Evolutionary conservation across 2,888 invertebrate genomes (phyloP), one percentile per base, ranked within the genome.

Genomic region (Rhingia campestris): DNA sequence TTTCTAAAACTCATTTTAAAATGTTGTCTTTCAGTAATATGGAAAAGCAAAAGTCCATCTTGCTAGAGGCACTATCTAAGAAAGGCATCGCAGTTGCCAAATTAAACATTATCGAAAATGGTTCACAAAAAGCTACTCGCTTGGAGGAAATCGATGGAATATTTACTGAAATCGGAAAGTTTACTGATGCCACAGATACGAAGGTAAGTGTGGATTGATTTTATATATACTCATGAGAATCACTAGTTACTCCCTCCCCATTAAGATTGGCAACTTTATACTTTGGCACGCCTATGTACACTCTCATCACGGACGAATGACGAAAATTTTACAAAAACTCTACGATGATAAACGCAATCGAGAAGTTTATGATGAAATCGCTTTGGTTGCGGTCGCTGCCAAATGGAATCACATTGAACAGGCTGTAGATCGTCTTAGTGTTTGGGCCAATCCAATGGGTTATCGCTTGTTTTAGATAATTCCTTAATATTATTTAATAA

Each of bases 241-340:
- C 14, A 14, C 39, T 41, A 58, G 2, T 47, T 59, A 35, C 33
- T 45, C 43, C 12, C 49, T 69, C 43, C 12, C 49, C 67, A 86
- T 87, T 0, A 90, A 95, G 95, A 94, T 94, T 56, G 93, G 95
- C 54, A 94, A 95, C 88, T 96, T 98, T 89, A 94, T 95, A 10
- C 92, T 96, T 47, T 96, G 96, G 95, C 97, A 98, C 90, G 95
- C 96, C 53, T 94, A 95, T 88, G 93, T 95, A 0, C 93, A 96
- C 88, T 92, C 94, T 82, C 96, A 97, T 69, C 96, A 95, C 92
- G 98, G 97, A 0, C 94, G 97, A 82, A 95, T 96, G 86, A 91
- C 96, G 86, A 97, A 97, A 90, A 93, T 96, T 84, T 92, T 97
- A 30, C 90, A 92, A 82, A 96, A 95, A 91, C 92, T 96, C 85